Percentiles rank a stretch among this genome's conserved stretches.
phyloP scores from a whole-genome alignment of 2,888 invertebrate species.

The Sphaerophoria rueppellii region DNA sequence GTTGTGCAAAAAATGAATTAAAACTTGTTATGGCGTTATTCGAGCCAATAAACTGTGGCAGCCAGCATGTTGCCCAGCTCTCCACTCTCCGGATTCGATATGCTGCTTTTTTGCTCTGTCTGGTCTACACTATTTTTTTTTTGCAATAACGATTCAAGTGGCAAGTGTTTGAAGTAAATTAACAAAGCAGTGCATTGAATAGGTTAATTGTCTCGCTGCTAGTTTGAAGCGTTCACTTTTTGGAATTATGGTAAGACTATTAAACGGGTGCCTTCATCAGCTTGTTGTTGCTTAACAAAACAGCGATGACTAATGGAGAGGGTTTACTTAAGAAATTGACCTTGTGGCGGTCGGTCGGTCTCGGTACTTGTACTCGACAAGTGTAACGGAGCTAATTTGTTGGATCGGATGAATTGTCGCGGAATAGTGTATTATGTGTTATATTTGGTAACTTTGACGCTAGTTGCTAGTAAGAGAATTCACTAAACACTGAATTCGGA shows the following conservation, averaged over 20 bases:
- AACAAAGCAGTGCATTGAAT: slow-evolving; percentile 35
- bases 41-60: background rate
- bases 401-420: background rate
- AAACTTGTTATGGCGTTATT: slow-evolving; percentile 49
- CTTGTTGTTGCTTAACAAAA: background rate
- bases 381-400: slow-evolving; percentile 30
- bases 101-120: background rate
- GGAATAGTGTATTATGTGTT: background rate
- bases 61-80: slow-evolving; percentile 41
- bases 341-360: background rate
- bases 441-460: background rate
- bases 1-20: slow-evolving; percentile 40
- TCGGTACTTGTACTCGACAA: background rate
- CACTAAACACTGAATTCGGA: too few relatives aligned
- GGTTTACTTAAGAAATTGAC: slow-evolving; percentile 33
- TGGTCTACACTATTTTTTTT: slow-evolving; percentile 16
- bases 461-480: too few relatives aligned
- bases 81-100: slow-evolving; percentile 40
- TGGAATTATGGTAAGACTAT: slow-evolving; percentile 5
- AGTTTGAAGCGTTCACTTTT: background rate
- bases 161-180: slow-evolving; percentile 35
- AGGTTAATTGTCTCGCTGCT: slow-evolving; percentile 30
- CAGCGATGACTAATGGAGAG: slow-evolving; percentile 6
- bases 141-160: slow-evolving; percentile 35
- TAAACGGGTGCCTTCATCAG: slow-evolving; percentile 17